These are phyloP conservation scores for Plebejus melissa DNA, from an alignment of 2,888 invertebrate species.

Conservation along the genomic window DNA sequence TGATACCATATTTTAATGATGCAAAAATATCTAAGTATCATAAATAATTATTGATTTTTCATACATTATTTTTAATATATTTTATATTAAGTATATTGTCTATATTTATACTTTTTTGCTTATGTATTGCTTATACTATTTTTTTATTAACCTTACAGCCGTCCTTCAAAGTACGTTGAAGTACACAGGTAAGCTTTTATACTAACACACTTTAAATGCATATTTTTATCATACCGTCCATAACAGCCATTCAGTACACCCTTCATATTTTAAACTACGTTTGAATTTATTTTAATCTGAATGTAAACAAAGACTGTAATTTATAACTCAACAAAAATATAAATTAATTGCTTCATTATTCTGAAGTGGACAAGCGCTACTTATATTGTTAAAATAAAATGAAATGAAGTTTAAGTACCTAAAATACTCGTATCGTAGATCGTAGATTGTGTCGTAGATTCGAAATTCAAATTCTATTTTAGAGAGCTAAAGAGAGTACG, in stretches of 20 bases:
- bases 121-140: constrained; percentile 13
- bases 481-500: neutral
- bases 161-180: constrained; percentile 30
- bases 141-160: constrained; percentile 17
- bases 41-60: too few species aligned
- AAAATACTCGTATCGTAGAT: too few species aligned
- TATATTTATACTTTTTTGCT: constrained; percentile 11
- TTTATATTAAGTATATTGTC: neutral
- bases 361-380: too few species aligned
- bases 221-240: neutral
- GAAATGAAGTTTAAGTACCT: too few species aligned
- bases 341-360: too few species aligned
- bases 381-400: too few species aligned
- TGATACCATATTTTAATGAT: too few species aligned
- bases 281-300: neutral
- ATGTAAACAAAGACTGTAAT: neutral
- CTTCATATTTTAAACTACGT: neutral
- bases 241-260: neutral
- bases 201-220: constrained; percentile 11
- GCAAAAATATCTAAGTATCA: too few species aligned
- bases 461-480: neutral
- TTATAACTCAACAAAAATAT: too few species aligned
- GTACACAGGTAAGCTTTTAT: constrained; percentile 27
- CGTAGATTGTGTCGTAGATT: neutral
- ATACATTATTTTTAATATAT: neutral